These are phyloP conservation scores for chimpanzee (Pan troglodytes) DNA, from an alignment of 2,113 vertebrate genomes.

Conservation along the genomic window NHGRI_mPanTro3-v2.1_pri NC_072411.2:75570501-75571000, in stretches of 20 bases:
- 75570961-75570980: not conserved
- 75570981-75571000: not conserved
- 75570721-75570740: not conserved
- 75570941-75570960: not conserved
- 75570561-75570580: not conserved
- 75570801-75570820: not conserved
- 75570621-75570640: not conserved
- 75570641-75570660: not conserved
- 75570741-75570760: not conserved
- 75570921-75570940: not conserved
- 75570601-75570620: not conserved
- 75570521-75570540: not conserved
- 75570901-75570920: not conserved
- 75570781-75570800: not conserved
- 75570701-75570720: not conserved
- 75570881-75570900: not conserved
- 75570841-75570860: not conserved
- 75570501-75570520: accelerated
- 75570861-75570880: not conserved
- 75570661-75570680: not conserved
- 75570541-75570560: not conserved
- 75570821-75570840: not conserved
- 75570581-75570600: too few relatives aligned
- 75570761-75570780: not conserved
- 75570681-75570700: not conserved